Conservation (phyloP, 2,888 invertebrate genomes). For the Pheosia tremula region DNA sequence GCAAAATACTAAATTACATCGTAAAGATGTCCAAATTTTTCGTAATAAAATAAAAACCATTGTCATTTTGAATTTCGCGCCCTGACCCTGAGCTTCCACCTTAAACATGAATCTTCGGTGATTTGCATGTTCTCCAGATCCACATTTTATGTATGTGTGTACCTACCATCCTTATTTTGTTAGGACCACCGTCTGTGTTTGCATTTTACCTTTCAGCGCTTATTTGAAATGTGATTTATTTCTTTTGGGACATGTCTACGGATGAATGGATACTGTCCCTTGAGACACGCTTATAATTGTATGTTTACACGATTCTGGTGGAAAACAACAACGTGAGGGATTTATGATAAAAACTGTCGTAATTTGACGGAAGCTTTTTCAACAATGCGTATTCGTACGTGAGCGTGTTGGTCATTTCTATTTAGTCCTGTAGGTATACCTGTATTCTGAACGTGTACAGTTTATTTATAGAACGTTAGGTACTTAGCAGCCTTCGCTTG, state of each 20-base stretch:
- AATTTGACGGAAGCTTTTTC: neutral
- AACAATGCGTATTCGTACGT: neutral
- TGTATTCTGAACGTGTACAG: conserved; percentile 36
- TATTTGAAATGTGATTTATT: conserved; percentile 52
- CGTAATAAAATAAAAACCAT: too few relatives aligned
- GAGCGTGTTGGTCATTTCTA: neutral
- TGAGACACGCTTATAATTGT: conserved; percentile 10
- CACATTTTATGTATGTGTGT: conserved; percentile 36
- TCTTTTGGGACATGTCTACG: conserved; percentile 37
- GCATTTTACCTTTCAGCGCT: conserved; percentile 35
- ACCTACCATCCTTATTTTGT: conserved; percentile 49
- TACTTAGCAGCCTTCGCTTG: conserved; percentile 70
- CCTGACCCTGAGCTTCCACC: too few relatives aligned
- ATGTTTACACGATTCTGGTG: conserved; percentile 10
- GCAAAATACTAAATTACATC: too few relatives aligned
- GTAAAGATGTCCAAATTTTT: too few relatives aligned
- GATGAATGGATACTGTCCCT: conserved; percentile 27
- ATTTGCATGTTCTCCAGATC: conserved; percentile 20
- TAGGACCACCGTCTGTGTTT: conserved; percentile 45
- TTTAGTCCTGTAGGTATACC: conserved; percentile 11
- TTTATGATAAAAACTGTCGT: neutral
- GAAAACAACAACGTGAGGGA: neutral
- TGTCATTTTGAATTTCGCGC: too few relatives aligned
- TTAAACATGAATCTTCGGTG: conserved; percentile 7
- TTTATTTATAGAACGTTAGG: conserved; percentile 66